Conservation (phyloP, 2,113 vertebrate species). For the Rhynchomys soricoides region DNA sequence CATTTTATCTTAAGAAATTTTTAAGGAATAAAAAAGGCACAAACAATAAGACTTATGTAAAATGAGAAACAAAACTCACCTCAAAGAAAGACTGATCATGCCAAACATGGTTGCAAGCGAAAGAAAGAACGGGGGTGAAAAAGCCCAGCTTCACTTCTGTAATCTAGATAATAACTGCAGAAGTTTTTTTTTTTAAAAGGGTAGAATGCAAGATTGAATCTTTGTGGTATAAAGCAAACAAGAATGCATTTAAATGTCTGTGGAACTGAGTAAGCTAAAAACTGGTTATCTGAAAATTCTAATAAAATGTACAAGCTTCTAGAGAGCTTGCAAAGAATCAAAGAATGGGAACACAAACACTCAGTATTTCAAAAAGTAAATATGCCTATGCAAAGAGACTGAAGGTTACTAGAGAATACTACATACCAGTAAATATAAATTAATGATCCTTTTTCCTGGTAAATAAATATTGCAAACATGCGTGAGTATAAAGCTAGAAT, state of each 20-base stretch:
- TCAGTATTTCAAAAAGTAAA: constrained; percentile 10
- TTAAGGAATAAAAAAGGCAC: neutral
- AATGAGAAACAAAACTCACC: neutral
- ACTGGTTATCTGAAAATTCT: constrained; percentile 27
- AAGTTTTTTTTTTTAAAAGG: neutral
- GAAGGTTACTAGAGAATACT: neutral
- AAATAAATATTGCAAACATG: constrained; percentile 38
- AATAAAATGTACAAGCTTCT: constrained; percentile 15
- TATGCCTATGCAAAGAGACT: constrained; percentile 22
- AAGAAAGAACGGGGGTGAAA: constrained; percentile 16
- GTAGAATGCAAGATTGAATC: constrained; percentile 45
- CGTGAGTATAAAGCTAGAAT: neutral
- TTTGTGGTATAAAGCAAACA: constrained; percentile 30
- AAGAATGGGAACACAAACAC: constrained; percentile 11
- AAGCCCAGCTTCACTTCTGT: neutral
- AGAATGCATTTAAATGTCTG: constrained; percentile 10
- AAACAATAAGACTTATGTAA: neutral
- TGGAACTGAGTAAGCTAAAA: constrained; percentile 39
- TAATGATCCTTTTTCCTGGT: constrained; percentile 20
- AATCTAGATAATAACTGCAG: neutral
- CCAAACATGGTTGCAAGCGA: neutral
- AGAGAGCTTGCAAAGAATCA: neutral
- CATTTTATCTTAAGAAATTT: neutral
- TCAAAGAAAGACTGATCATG: neutral
- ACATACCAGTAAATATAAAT: neutral